These are phyloP conservation scores for Carduelis carduelis DNA, from an alignment of 2,797 vertebrate genomes.

Conservation along the genomic window DNA sequence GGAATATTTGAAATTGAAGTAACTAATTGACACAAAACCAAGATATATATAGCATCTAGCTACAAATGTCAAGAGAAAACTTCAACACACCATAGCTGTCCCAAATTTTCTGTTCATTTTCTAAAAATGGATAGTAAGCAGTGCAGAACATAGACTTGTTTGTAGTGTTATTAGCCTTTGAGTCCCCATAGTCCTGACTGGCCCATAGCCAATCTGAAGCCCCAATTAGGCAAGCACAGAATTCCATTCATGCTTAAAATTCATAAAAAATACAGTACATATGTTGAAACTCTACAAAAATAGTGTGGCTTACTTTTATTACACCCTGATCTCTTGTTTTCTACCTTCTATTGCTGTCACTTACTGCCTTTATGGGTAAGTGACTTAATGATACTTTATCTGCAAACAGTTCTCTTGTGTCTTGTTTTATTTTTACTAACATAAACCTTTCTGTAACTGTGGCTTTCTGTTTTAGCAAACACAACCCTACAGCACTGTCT, in stretches of 20 bases:
- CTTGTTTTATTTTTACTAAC: conserved; percentile 18
- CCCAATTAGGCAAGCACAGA: conserved; percentile 46
- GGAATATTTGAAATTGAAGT: not conserved
- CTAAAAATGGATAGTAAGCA: not conserved
- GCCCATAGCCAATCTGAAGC: conserved; percentile 26
- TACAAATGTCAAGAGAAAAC: not conserved
- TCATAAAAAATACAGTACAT: conserved; percentile 36
- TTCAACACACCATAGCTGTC: not conserved
- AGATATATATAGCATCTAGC: not conserved
- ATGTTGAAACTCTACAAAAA: conserved; percentile 35
- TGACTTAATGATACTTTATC: conserved; percentile 24
- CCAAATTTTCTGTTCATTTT: conserved; percentile 2
- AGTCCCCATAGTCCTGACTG: conserved; percentile 29
- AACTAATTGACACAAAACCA: not conserved
- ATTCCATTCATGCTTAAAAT: conserved; percentile 62
- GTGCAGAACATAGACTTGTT: conserved; percentile 2
- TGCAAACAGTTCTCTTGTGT: conserved; percentile 35
- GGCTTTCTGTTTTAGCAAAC: not conserved
- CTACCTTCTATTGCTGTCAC: conserved; percentile 8
- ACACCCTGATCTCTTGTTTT: conserved; percentile 33
- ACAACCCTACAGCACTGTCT: not conserved
- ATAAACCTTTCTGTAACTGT: conserved; percentile 1
- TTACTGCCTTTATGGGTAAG: not conserved
- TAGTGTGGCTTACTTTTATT: conserved; percentile 31
- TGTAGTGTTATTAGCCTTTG: conserved; percentile 19